Conservation (phyloP, 2,113 vertebrate genomes). For the Myrmophylax atrothorax region DNA sequence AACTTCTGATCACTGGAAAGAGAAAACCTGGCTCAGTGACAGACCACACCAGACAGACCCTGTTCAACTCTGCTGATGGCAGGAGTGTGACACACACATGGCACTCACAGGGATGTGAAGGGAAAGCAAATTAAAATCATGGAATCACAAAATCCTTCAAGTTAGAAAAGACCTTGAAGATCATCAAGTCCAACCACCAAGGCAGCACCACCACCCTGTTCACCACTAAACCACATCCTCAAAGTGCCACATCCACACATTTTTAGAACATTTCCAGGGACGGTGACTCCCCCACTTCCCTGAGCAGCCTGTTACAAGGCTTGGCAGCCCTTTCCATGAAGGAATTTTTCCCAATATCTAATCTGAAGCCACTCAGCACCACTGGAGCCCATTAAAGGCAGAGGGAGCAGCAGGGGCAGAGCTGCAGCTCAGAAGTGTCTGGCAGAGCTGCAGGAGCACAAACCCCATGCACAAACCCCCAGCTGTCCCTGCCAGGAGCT, state of each 20-base stretch:
- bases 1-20: neutral
- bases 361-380: neutral
- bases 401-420: neutral
- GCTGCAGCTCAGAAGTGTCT: neutral
- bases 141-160: neutral
- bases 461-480: neutral
- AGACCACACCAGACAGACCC: neutral
- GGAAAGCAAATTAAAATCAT: neutral
- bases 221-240: neutral
- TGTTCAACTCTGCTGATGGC: neutral
- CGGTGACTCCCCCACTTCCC: neutral
- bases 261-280: neutral
- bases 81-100: rapidly evolving
- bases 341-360: neutral
- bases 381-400: neutral
- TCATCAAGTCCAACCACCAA: neutral
- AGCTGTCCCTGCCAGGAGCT: neutral
- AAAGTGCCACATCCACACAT: neutral
- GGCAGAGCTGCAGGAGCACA: neutral
- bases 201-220: neutral
- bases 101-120: neutral
- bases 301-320: neutral
- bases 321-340: rapidly evolving
- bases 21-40: neutral
- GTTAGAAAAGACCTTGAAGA: neutral